Base-by-base conservation (phyloP, 53 echinoderm and acorn worm genomes). In the Actinopyga echinites region DNA sequence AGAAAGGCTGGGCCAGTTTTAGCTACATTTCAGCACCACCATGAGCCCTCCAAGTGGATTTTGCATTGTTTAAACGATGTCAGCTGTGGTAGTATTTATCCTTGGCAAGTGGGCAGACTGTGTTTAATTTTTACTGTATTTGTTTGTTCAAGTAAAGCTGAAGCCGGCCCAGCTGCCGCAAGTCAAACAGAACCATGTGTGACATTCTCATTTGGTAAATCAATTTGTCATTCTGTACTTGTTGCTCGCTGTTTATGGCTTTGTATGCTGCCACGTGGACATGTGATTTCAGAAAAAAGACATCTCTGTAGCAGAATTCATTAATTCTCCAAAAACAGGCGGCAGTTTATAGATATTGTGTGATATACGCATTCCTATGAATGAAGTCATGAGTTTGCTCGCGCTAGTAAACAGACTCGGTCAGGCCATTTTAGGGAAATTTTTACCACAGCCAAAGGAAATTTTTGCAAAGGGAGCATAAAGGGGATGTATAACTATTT, bases 111-210 rank as follows among this genome's bases (percentile, higher is more conserved):
- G 71, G 23, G 23, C 37, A 40, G 24, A 25, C 40, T 42, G 71
- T 44, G 71, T 71, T 71, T 71, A 13, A 28, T 71, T 71, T n/a
- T 71, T 43, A 71, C 42, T 17, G 23, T 40, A 71, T 71, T 71
- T 68, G 68, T 68, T 68, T 71, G 71, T 44, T 44, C 11, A 20
- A 65, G 65, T 65, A 32, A 30, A 7, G 32, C 31, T 34, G 35
- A 71, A 22, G 71, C 71, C 71, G n/a, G 8, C 20, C 2, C 71
- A 71, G 71, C 71, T 71, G 71, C 44, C 8, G 42, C 40, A 71
- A 71, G 71, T 71, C 71, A 71, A 71, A 71, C 71, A 71, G 71
- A n/a, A 8, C 71, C 71, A 71, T 40, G 44, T 71, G 71, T 40
- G 40, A 26, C 71, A 71, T 71, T 71, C 71, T 25, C 71, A 71